Conservation (phyloP, 2,888 invertebrate genomes). For the Cylloceria caligata region DNA sequence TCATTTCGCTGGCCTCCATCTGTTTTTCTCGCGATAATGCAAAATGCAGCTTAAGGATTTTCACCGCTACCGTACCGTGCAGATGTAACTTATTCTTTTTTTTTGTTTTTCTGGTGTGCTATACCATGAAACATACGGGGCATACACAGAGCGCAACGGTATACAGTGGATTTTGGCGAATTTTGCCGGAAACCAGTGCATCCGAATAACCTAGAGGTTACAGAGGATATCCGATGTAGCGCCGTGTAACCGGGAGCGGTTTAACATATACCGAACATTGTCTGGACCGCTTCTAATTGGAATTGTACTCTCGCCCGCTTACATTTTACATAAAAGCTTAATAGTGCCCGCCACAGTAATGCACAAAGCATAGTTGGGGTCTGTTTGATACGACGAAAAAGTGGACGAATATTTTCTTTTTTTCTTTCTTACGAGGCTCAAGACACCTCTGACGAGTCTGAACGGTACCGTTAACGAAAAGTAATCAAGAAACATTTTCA, state of each 20-base stretch:
- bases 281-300: constrained; percentile 56
- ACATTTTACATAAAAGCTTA: constrained; percentile 55
- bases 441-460: constrained; percentile 31
- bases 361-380: neutral
- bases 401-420: constrained; percentile 19
- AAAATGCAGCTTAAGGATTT: constrained; percentile 23
- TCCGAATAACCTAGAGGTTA: constrained; percentile 43
- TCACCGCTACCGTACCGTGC: constrained; percentile 31
- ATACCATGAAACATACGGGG: constrained; percentile 6
- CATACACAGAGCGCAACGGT: constrained; percentile 1
- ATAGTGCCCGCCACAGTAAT: constrained; percentile 17
- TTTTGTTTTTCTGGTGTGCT: constrained; percentile 33
- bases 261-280: constrained; percentile 62
- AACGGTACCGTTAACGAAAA: constrained; percentile 44
- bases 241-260: constrained; percentile 36
- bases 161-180: constrained; percentile 32
- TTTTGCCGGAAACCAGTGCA: constrained; percentile 51
- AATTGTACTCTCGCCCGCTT: constrained; percentile 50
- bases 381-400: constrained; percentile 27
- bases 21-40: constrained; percentile 14
- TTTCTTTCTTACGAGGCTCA: constrained; percentile 27
- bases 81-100: constrained; percentile 43
- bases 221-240: constrained; percentile 54
- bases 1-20: neutral
- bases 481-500: constrained; percentile 43